Evolutionary conservation across 2,113 vertebrate species (phyloP).

Genomic region (Mugil cephalus): DNA sequence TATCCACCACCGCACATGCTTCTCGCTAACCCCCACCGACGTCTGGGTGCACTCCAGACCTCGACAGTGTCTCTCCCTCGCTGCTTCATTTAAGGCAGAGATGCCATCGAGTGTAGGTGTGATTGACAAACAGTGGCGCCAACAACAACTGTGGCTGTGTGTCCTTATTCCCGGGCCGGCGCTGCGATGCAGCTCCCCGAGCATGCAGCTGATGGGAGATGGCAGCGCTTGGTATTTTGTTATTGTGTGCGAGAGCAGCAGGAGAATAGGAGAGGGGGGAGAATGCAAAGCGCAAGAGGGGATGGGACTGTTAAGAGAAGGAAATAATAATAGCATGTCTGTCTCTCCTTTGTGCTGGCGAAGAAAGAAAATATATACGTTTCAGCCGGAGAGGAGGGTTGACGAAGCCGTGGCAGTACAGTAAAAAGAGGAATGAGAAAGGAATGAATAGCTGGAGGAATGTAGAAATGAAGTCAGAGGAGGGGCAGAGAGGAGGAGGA

Average conservation of each 20-base stretch:
- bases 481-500: not conserved
- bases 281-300: conserved; percentile 47
- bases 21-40: conserved; percentile 18
- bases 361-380: conserved; percentile 36
- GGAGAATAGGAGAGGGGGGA: conserved; percentile 29
- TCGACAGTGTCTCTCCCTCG: conserved; percentile 39
- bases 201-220: conserved; percentile 67
- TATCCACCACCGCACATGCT: conserved; percentile 44
- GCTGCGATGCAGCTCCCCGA: conserved; percentile 38
- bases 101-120: conserved; percentile 59
- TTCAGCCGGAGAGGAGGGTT: conserved; percentile 28
- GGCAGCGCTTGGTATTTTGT: conserved; percentile 73
- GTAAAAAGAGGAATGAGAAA: conserved; percentile 13
- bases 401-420: conserved; percentile 34
- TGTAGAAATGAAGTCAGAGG: conserved; percentile 43
- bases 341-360: conserved; percentile 59
- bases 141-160: conserved; percentile 65
- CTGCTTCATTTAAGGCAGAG: conserved; percentile 42
- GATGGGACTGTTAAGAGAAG: conserved; percentile 54
- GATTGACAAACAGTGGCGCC: conserved; percentile 59
- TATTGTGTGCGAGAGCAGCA: conserved; percentile 53
- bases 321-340: conserved; percentile 47
- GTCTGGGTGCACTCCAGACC: conserved; percentile 49
- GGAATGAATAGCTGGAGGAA: conserved; percentile 49
- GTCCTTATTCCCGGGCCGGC: conserved; percentile 48